Percentiles rank a stretch among this genome's conserved stretches.
Evolutionary conservation across 2,888 invertebrate genomes (phyloP).

Genomic region (Heteropelma amictum): DNA sequence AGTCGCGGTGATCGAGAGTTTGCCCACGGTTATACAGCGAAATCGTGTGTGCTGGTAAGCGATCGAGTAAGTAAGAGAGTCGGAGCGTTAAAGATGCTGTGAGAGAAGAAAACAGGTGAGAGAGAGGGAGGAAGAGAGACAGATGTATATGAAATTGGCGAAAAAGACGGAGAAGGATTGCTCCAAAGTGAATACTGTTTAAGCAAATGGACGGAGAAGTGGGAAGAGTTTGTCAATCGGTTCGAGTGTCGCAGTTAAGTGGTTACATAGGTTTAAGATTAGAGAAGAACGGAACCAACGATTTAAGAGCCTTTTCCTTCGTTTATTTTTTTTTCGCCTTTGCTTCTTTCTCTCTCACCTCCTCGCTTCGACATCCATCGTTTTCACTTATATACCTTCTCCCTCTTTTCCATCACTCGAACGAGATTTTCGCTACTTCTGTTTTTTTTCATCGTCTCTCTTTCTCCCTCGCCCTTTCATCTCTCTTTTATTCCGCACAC

Average conservation of each 20-base stretch:
- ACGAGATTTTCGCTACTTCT: conserved; percentile 9
- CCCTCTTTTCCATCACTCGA: conserved; percentile 2
- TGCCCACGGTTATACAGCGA: not conserved
- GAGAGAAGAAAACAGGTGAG: not conserved
- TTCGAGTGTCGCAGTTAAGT: conserved; percentile 70
- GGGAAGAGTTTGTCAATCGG: conserved; percentile 67
- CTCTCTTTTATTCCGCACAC: conserved; percentile 20
- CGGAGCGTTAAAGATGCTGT: not conserved
- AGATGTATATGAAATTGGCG: not conserved
- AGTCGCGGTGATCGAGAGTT: conserved; percentile 32
- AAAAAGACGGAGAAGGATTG: conserved; percentile 8
- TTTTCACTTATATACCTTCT: conserved; percentile 12
- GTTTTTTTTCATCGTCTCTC: conserved; percentile 10
- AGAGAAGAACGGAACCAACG: conserved; percentile 63
- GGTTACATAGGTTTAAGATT: conserved; percentile 71
- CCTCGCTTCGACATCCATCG: not conserved
- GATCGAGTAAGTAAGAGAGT: conserved; percentile 44
- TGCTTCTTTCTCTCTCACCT: conserved; percentile 11
- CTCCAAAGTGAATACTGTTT: not conserved
- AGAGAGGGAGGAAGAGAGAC: conserved; percentile 18
- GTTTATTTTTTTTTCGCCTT: conserved; percentile 19
- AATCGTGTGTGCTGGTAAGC: conserved; percentile 7
- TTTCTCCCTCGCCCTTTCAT: not conserved
- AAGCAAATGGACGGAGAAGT: conserved; percentile 31
- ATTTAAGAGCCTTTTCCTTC: conserved; percentile 66